Base-by-base conservation (phyloP, 2,888 invertebrate species). In the Euspilapteryx auroguttella region DNA sequence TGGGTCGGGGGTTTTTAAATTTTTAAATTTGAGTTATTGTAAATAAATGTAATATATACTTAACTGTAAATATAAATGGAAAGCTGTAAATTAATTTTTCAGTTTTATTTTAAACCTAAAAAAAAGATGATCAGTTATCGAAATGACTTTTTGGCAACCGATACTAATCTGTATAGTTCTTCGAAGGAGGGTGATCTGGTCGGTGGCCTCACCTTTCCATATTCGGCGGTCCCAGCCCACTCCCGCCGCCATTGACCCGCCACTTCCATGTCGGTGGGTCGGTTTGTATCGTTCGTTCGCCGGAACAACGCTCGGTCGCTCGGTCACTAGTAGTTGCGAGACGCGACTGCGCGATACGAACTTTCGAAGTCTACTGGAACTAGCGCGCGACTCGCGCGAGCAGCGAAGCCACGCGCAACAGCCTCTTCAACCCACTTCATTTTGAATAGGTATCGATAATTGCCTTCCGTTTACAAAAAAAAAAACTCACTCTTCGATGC, bases 221-320 rank as follows among this genome's bases (percentile, higher is more conserved):
- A 75, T 54, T 75, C 75, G 42, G 75, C 75, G 27, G 66, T 58
- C 37, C 75, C 75, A 38, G 75, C 61, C 75, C 75, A 75, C 58
- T 73, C 57, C 47, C 66, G 55, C 40, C 64, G 64, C 75, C 75
- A 75, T 54, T 71, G 73, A 49, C 64, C 71, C 42, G 68, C 73
- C 40, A 75, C 59, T 57, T 75, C 73, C 73, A 75, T 73, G 39
- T 50, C 47, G 40, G 41, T 41, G 40, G 38, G 39, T 49, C 41
- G 40, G 40, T 45, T 32, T 41, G 28, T 46, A 38, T 62, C 50
- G 58, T 45, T 69, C 56, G 62, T 40, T 66, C 65, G 68, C 69
- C 69, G n/a, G n/a, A n/a, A n/a, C 47, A 52, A 47, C 49, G 46
- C 48, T 37, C 35, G 50, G 47, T 51, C 50, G 45, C 41, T 55